phyloP scores from a whole-genome alignment of 2,888 invertebrate genomes.

The Salticus scenicus region DNA sequence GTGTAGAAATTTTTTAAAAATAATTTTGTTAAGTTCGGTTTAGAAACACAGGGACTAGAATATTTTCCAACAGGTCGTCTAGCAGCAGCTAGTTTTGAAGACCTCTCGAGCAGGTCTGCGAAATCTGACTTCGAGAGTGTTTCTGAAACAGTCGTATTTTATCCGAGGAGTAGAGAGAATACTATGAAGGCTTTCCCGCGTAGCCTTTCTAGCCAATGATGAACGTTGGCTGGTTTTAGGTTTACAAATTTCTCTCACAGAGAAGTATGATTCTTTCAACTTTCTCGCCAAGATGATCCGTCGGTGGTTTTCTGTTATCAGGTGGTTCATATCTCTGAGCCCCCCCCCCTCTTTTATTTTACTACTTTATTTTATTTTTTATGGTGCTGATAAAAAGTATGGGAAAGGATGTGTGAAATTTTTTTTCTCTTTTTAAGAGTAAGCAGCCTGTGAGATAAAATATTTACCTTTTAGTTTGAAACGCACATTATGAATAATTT shows the following conservation, averaged over 20 bases:
- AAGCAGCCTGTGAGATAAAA: background rate
- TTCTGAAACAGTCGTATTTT: background rate
- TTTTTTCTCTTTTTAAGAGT: background rate
- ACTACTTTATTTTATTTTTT: background rate
- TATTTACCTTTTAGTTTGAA: background rate
- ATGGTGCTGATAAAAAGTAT: background rate
- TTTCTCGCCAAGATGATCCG: slow-evolving; percentile 18
- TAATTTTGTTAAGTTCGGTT: background rate
- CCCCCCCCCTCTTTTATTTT: too few relatives aligned
- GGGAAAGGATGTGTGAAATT: background rate
- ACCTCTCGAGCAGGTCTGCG: background rate
- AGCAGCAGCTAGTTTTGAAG: background rate
- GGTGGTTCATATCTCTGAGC: background rate
- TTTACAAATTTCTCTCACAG: slow-evolving; percentile 19
- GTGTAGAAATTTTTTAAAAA: too few relatives aligned
- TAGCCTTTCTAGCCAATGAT: slow-evolving; percentile 36
- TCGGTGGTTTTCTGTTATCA: slow-evolving; percentile 3
- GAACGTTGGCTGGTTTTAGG: slow-evolving; percentile 2
- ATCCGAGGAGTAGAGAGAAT: background rate
- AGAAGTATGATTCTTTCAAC: background rate
- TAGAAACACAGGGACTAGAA: slow-evolving; percentile 1
- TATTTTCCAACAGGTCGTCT: background rate
- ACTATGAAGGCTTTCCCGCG: slow-evolving; percentile 35
- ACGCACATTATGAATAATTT: too few relatives aligned
- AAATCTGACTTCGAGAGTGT: background rate